Evolutionary conservation across 2,797 vertebrate species (phyloP), one percentile per base, ranked within the genome.

Genomic region (Masticophis lateralis): DNA sequence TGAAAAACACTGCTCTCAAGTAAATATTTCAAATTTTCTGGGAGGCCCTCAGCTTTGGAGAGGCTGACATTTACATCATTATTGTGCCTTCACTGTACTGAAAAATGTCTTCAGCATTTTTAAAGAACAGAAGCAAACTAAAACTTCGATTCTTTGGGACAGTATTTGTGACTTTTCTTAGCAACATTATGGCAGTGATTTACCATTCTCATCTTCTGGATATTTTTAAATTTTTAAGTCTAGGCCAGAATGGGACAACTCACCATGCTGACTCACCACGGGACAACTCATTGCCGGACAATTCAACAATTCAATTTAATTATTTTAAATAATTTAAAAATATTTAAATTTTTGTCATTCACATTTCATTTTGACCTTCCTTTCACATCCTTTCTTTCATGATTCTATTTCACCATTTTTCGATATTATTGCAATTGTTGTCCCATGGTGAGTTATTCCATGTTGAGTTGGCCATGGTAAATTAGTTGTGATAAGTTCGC

Each of bases 201-300:
- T 83, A 83, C 4, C 37, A 83, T 25, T 43, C 37, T 47, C 74
- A 5, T 83, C 20, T 47, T 79, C 74, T 83, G 79, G 20, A 47
- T 83, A 47, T 83, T 47, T 83, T 83, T 83, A 2, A 12, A 83
- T 6, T 47, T 83, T 43, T 83, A 25, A 83, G 20, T 47, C 43
- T 25, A 83, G 10, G 2, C 20, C 7, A 8, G 32, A 74, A 74
- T 37, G 69, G n/a, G 69, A 37, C 66, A 69, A 69, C 6, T 69
- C 66, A 2, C 66, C 5, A 32, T 32, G 66, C 66, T 32, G 6
- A 74, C n/a, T 74, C 0, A 1, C 14, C 1, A 0, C 1, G 0
- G 7, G 16, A 37, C 32, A 74, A 20, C 69, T 74, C 32, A 37
- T 32, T 18, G 32, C 69, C 37, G 69, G 16, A 3, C 2, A 74